phyloP scores from a whole-genome alignment of 2,113 vertebrate species.

The Orycteropus afer region DNA sequence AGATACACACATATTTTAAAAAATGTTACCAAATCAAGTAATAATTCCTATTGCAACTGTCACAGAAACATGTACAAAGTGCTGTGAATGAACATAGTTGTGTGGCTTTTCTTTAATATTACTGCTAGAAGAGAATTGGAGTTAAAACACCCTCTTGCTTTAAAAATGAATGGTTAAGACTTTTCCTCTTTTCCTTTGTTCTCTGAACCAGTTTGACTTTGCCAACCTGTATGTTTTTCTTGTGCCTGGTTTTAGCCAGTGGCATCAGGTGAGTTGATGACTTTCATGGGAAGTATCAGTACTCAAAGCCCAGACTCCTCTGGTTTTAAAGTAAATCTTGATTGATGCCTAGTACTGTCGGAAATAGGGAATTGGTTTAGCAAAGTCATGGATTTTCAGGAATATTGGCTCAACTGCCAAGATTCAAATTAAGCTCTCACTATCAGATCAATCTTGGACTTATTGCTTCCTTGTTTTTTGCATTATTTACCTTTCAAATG shows the following conservation, averaged over 20 bases:
- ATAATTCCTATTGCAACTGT: no score
- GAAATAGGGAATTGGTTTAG: no score
- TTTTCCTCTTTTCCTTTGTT: neutral
- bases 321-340: neutral
- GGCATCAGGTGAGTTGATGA: neutral
- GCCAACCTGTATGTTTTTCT: neutral
- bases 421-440: neutral
- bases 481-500: neutral
- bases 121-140: neutral
- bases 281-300: neutral
- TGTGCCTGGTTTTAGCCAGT: neutral
- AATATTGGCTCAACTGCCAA: neutral
- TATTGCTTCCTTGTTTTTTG: neutral
- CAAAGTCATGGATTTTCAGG: accelerated
- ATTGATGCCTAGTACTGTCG: neutral
- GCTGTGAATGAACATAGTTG: neutral
- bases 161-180: neutral
- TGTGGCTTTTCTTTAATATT: neutral
- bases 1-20: neutral
- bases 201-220: neutral
- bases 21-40: accelerated
- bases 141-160: neutral
- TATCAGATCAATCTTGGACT: neutral
- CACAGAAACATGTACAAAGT: neutral
- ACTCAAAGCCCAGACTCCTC: neutral